phyloP scores from a whole-genome alignment of 2,113 vertebrate species.

The Callocephalon fimbriatum region DNA sequence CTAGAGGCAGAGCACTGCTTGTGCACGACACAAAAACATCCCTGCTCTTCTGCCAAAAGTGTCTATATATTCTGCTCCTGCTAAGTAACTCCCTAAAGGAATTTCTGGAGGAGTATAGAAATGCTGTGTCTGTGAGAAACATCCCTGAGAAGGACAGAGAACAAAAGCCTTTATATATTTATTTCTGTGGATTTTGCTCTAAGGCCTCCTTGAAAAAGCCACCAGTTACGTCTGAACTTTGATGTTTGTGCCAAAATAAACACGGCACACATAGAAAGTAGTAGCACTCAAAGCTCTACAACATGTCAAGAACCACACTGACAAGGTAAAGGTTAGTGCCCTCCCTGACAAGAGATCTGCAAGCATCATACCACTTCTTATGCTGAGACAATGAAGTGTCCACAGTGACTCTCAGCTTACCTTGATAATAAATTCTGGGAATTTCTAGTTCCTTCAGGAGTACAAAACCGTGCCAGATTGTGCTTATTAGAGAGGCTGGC shows the following conservation, averaged over 20 bases:
- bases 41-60: background rate
- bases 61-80: background rate
- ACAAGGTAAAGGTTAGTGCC: background rate
- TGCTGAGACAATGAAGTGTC: background rate
- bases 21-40: accelerated
- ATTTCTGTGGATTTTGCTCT: background rate
- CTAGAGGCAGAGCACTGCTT: background rate
- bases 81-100: background rate
- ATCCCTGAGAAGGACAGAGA: background rate
- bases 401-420: background rate
- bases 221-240: accelerated
- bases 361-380: background rate
- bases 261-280: accelerated
- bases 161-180: background rate
- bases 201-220: background rate
- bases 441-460: background rate
- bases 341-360: background rate
- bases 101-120: background rate
- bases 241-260: background rate
- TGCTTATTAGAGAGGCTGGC: background rate
- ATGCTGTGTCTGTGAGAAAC: background rate
- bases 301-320: accelerated
- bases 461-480: background rate
- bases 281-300: background rate
- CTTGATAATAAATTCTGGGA: background rate